Evolutionary conservation across 2,113 vertebrate species (phyloP).

Genomic region (Eolophus roseicapilla): DNA sequence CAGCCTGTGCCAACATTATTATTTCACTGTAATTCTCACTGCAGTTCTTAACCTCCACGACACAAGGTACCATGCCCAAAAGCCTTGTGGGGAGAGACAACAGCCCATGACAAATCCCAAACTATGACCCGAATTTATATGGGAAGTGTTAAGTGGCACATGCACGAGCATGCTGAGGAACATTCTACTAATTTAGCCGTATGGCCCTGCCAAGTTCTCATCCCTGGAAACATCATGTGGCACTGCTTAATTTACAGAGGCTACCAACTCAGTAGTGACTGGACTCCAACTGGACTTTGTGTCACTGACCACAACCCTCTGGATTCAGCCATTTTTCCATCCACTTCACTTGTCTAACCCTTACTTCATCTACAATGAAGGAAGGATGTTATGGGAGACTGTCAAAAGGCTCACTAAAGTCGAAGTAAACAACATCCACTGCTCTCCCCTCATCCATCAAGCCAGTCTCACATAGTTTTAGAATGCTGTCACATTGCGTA

Average conservation of each 20-base stretch:
- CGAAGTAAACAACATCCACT: not conserved
- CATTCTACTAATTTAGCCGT: not conserved
- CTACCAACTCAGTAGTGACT: not conserved
- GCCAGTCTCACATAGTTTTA: not conserved
- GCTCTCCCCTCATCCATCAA: not conserved
- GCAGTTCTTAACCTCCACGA: not conserved
- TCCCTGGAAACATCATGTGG: not conserved
- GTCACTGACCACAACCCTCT: not conserved
- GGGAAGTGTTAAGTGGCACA: not conserved
- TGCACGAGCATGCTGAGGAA: not conserved
- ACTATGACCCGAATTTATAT: not conserved
- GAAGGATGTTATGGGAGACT: not conserved
- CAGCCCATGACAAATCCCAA: not conserved
- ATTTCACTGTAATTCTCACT: not conserved
- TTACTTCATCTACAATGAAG: not conserved
- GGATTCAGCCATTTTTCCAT: not conserved
- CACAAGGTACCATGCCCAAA: not conserved
- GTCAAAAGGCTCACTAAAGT: not conserved
- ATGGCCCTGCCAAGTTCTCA: not conserved
- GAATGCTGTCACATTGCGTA: not conserved
- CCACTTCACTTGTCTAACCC: not conserved
- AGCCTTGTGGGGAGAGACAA: not conserved
- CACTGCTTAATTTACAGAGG: not conserved
- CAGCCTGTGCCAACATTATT: not conserved
- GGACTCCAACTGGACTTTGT: not conserved